Base-by-base conservation (phyloP, 37 sponge, comb jelly and placozoan species). In the Halichondria panicea region DNA sequence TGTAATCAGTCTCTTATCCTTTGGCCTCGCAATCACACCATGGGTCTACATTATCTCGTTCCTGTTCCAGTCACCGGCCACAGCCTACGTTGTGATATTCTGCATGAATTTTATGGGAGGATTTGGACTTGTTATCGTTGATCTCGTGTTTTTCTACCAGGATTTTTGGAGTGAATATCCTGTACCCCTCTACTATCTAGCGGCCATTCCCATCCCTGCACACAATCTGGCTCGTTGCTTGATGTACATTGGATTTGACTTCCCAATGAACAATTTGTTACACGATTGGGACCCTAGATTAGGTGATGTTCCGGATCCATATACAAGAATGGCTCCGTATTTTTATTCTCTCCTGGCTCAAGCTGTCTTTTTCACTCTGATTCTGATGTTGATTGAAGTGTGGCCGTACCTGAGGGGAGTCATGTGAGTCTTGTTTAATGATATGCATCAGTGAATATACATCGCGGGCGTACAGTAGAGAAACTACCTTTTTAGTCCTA, bases 21-120 rank as follows among this genome's bases (percentile, higher is more conserved):
- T 89, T 48, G 99, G 95, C 0, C 34, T 79, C 19, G 83, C 89
- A 40, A 81, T 84, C 38, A 92, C 87, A 18, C 95, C 99, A 2
- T 87, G 91, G 93, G 74, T 97, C 79, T 95, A 97, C 79, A 43
- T 87, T n/a, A 35, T 85, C 63, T 87, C 91, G 31, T 86, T 92
- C 32, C 37, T 82, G 68, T 97, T 97, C 79, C 5, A 64, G 50
- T 96, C 95, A 5, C 87, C 93, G 3, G 56, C 91, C 63, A 86
- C 85, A 6, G 91, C 93, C 54, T 93, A 88, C 56, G 72, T 92
- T 28, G 52, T 93, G 48, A 74, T 92, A 60, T 84, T 85, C 66
- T 94, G 88, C 70, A 58, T 88, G 48, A 91, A 91, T 82, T 88
- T 91, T 64, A 74, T 97, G 46, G 54, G 72, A 13, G 97, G 97